phyloP scores from a whole-genome alignment of 2,797 vertebrate species.

The Phalloptychus januarius region DNA sequence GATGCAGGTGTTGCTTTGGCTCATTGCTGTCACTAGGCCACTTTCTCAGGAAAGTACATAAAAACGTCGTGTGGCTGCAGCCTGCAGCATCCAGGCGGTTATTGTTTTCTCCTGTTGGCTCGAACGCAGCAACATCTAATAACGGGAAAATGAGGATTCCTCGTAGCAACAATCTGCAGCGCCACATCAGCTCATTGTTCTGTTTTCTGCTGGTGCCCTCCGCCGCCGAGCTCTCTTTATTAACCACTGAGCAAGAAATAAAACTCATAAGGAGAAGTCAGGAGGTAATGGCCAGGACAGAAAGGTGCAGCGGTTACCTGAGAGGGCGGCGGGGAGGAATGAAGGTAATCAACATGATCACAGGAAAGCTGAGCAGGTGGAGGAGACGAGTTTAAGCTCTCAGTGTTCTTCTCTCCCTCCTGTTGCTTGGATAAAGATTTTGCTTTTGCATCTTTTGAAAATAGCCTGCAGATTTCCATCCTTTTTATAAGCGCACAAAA shows the following conservation, averaged over 20 bases:
- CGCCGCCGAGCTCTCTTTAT: constrained; percentile 9
- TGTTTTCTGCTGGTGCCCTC: not conserved
- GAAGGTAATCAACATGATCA: constrained; percentile 18
- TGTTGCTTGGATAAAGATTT: constrained; percentile 3
- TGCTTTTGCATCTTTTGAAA: constrained; percentile 5
- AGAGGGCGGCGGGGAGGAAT: constrained; percentile 15
- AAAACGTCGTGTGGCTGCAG: not conserved
- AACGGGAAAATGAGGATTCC: constrained; percentile 32
- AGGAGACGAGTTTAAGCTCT: constrained; percentile 4
- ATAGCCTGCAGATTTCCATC: constrained; percentile 20
- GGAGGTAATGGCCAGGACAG: not conserved
- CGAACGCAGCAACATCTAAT: constrained; percentile 24
- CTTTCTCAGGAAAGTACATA: constrained; percentile 20
- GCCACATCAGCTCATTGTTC: constrained; percentile 11
- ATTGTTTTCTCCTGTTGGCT: constrained; percentile 20
- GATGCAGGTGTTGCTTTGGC: not conserved
- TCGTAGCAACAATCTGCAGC: constrained; percentile 6
- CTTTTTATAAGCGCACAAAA: constrained; percentile 43
- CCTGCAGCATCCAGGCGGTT: constrained; percentile 3
- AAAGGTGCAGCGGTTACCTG: not conserved
- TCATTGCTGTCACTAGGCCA: constrained; percentile 16
- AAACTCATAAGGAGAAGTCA: not conserved
- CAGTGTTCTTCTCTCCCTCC: not conserved
- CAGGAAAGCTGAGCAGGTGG: not conserved
- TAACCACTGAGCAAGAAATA: constrained; percentile 17